Evolutionary conservation across 2,888 invertebrate genomes (phyloP), one percentile per base, ranked within the genome.

Genomic region (Odontomyia ornata): DNA sequence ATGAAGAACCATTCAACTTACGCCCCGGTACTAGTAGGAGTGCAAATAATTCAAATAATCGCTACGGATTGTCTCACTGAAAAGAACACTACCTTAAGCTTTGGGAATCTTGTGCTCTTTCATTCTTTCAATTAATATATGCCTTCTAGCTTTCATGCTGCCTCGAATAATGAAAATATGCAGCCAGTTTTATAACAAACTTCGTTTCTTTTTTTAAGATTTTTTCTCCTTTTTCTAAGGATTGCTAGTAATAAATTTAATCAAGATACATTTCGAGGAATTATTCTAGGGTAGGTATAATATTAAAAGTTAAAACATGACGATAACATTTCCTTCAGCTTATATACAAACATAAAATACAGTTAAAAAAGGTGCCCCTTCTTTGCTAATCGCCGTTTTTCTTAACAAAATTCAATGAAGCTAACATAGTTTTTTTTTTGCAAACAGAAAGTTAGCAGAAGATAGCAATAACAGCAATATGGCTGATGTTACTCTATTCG

Each of bases 261-360:
- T 46, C 25, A 36, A 52, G 52, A 52, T 72, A 72, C 23, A 23
- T 72, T 52, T 72, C 71, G 56, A 43, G n/a, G 36, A 72, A 72
- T 72, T 72, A 72, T 52, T 56, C 71, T 72, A 72, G 27, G 25
- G 52, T 72, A 52, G 28, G 56, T 56, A 72, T 72, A 56, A 72
- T 72, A 72, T 72, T 52, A 65, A 65, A 27, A 28, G 56, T n/a
- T 52, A 69, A 72, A 72, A 56, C 71, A 56, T 72, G 71, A 72
- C 69, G n/a, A n/a, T n/a, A 71, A 47, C 46, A 71, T 65, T 30
- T 30, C n/a, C n/a, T 36, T 65, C 36, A 11, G 71, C 56, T 56
- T 72, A 72, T 72, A 28, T 72, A 72, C 71, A 72, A 69, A 52
- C 52, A 72, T 72, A 72, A 72, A 72, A 72, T 72, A 72, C 71